phyloP scores from a whole-genome alignment of 1,140 invertebrate genomes.

The Scaptomyza hsui region DNA sequence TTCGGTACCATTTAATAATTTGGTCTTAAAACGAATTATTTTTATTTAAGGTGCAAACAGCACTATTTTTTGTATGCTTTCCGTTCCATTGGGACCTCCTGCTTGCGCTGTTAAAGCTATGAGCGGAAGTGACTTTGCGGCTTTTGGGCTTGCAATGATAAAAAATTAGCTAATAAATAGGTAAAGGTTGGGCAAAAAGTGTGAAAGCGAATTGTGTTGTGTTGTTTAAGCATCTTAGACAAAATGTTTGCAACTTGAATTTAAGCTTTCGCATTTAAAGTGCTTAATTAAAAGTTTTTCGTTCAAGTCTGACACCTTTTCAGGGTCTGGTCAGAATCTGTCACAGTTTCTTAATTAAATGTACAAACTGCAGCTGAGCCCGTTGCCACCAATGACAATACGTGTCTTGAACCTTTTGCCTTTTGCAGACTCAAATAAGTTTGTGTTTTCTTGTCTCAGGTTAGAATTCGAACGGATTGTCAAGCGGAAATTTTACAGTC shows the following conservation, averaged over 20 bases:
- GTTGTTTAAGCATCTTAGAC: background rate
- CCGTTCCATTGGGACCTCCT: too few relatives aligned
- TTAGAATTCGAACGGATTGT: background rate
- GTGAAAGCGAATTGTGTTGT: too few relatives aligned
- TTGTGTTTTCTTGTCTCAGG: background rate
- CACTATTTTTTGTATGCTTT: too few relatives aligned
- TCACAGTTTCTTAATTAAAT: slow-evolving; percentile 55
- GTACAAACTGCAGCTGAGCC: slow-evolving; percentile 41
- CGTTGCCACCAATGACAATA: slow-evolving; percentile 6
- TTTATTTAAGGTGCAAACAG: too few relatives aligned
- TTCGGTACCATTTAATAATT: too few relatives aligned
- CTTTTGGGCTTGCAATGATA: background rate
- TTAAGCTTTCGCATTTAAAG: slow-evolving; percentile 10
- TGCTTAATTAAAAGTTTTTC: slow-evolving; percentile 40
- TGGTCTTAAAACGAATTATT: too few relatives aligned
- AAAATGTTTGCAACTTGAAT: background rate
- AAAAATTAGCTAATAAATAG: background rate
- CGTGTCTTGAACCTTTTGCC: background rate
- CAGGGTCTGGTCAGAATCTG: slow-evolving; percentile 13
- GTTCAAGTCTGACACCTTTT: background rate
- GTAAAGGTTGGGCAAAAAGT: background rate
- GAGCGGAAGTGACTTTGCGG: too few relatives aligned
- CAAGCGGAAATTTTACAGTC: background rate
- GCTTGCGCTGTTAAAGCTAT: too few relatives aligned
- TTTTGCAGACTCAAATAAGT: background rate